Percentiles rank a stretch among this genome's conserved stretches.
Evolutionary conservation across 2,797 vertebrate species (phyloP).

Genomic region (Trematomus bernacchii): DNA sequence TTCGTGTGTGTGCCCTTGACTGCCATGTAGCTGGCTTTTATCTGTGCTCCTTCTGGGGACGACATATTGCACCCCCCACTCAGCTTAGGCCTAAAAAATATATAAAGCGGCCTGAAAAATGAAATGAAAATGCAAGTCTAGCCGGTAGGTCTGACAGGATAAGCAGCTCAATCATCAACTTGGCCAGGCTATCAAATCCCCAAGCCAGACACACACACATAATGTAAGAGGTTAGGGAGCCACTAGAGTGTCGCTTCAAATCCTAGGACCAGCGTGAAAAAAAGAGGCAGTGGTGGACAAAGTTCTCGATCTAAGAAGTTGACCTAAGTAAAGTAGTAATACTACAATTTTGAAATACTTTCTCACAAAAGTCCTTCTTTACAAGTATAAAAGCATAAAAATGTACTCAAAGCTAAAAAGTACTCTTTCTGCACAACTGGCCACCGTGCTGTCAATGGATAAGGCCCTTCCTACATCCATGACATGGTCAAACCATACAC

Average conservation of each 20-base stretch:
- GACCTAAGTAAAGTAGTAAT: too few species aligned
- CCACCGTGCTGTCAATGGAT: too few species aligned
- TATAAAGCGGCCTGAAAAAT: constrained; percentile 59
- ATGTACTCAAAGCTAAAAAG: too few species aligned
- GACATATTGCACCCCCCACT: constrained; percentile 48
- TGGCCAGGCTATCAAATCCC: constrained; percentile 62
- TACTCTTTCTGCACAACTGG: too few species aligned
- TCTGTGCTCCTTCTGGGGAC: constrained; percentile 57
- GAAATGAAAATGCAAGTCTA: constrained; percentile 66
- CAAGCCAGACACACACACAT: constrained; percentile 28
- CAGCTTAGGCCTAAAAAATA: constrained; percentile 46
- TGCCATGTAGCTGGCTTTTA: constrained; percentile 58
- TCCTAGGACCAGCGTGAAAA: constrained; percentile 20
- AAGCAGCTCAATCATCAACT: constrained; percentile 72
- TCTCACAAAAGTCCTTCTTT: too few species aligned
- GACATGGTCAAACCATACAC: too few species aligned
- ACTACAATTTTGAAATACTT: too few species aligned
- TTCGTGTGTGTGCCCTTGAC: constrained; percentile 65
- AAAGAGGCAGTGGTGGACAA: constrained; percentile 1
- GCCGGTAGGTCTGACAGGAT: constrained; percentile 61
- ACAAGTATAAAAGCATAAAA: too few species aligned
- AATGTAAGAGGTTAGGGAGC: constrained; percentile 37
- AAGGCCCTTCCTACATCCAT: too few species aligned
- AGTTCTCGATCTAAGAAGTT: too few species aligned
- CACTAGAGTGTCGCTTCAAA: constrained; percentile 13